Base-by-base conservation (phyloP, 2,113 vertebrate genomes). In the Laterallus jamaicensis region DNA sequence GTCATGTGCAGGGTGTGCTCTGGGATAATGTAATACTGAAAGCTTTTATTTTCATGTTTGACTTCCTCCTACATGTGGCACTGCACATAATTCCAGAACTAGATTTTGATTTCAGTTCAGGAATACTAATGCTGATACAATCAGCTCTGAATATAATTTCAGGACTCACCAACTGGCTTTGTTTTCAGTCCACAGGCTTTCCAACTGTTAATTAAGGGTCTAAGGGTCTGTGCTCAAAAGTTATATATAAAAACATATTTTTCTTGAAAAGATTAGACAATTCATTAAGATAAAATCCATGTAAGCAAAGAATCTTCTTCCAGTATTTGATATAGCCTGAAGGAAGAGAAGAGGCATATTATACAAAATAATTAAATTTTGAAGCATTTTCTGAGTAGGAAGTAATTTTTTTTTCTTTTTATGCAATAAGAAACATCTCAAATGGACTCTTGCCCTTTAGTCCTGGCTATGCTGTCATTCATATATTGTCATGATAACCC, bases 361-460 rank as follows among this genome's bases (percentile, higher is more conserved):
- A 31, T 79, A 77, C 18, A 85, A 92, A 78, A 63, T 82, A 96
- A 92, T 91, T 87, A 55, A 58, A 63, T 92, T 89, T 95, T 62
- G 66, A 95, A 86, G 47, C 9, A 62, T 89, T 93, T 95, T 93
- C 35, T 84, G 42, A 56, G 50, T 84, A 54, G 22, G 25, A 92
- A 90, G 24, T 39, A 62, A 32, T 85, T 88, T 90, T 11, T 50
- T 52, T 90, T 15, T 54, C 31, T 50, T 92, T 78, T 69, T 39
- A 37, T 86, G 55, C 56, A 90, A 39, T 74, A 92, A 95, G 64
- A 78, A 95, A 73, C 21, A 86, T 42, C n/a, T 5, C 13, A 94
- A 96, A 90, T 55, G 35, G 37, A 88, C 84, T 74, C 35, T 86
- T 80, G 25, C 31, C 90, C 69, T 95, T 96, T 79, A 86, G 20